Percentiles rank a stretch among this genome's conserved stretches.
phyloP scores from a whole-genome alignment of 2,797 vertebrate genomes.

The Megalops cyprinoides region DNA sequence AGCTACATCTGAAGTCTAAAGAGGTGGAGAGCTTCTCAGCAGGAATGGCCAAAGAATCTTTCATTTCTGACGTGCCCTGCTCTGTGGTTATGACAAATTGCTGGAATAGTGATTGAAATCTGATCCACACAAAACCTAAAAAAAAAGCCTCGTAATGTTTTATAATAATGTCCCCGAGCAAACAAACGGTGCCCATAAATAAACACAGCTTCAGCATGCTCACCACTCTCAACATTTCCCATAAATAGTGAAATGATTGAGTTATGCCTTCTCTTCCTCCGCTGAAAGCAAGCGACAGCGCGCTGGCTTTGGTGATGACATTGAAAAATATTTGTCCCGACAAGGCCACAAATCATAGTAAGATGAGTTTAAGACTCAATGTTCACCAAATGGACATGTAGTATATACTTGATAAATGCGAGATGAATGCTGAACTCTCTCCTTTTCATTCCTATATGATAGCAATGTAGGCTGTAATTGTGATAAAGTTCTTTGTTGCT shows the following conservation, averaged over 20 bases:
- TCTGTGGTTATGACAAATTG: conserved; percentile 78
- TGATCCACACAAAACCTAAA: conserved; percentile 84
- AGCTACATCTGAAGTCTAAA: conserved; percentile 53
- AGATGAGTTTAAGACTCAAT: conserved; percentile 99
- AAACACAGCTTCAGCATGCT: conserved; percentile 99
- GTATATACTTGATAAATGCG: conserved; percentile 86
- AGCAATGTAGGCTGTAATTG: conserved; percentile 79
- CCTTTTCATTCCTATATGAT: conserved; percentile 74
- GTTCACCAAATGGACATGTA: conserved; percentile 92
- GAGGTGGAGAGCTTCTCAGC: conserved; percentile 57
- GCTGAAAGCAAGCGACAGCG: conserved; percentile 93
- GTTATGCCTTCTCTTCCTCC: conserved; percentile 90
- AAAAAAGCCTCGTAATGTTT: conserved; percentile 62
- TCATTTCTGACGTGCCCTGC: conserved; percentile 67
- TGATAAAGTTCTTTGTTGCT: conserved; percentile 81
- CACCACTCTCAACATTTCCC: conserved; percentile 92
- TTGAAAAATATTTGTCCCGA: conserved; percentile 99
- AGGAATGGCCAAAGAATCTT: conserved; percentile 55
- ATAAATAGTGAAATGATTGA: conserved; percentile 96
- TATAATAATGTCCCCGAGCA: conserved; percentile 99
- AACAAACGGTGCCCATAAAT: conserved; percentile 91
- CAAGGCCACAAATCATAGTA: conserved; percentile 96
- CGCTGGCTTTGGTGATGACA: conserved; percentile 85
- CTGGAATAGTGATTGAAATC: conserved; percentile 89
- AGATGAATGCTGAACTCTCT: conserved; percentile 71